Percentiles rank a stretch among this genome's conserved stretches.
Evolutionary conservation across 2,888 invertebrate genomes (phyloP).

Genomic region (Orchesellides sinensis): DNA sequence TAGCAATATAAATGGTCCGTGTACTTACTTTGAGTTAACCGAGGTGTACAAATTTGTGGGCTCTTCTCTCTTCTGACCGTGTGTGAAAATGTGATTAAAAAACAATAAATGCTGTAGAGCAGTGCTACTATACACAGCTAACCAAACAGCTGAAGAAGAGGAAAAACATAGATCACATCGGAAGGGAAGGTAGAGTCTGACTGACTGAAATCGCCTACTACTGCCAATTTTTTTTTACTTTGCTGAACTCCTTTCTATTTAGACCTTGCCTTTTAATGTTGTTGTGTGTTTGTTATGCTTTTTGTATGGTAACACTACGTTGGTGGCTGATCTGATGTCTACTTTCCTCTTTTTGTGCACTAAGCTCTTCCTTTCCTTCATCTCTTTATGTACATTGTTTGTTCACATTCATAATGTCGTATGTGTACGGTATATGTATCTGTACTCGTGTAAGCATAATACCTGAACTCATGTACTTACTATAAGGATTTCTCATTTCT

Average conservation of each 20-base stretch:
- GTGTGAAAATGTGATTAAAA: slow-evolving; percentile 31
- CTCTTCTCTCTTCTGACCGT: too few relatives aligned
- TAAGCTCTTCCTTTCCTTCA: neutral
- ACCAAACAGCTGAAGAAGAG: slow-evolving; percentile 52
- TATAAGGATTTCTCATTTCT: neutral
- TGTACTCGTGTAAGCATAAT: neutral
- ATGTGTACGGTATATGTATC: neutral
- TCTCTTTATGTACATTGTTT: neutral
- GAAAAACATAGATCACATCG: slow-evolving; percentile 58
- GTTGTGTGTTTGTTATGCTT: neutral
- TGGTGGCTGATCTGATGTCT: slow-evolving; percentile 26
- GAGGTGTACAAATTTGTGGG: too few relatives aligned
- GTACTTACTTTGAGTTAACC: neutral
- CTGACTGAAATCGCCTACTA: slow-evolving; percentile 47
- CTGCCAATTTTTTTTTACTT: slow-evolving; percentile 40
- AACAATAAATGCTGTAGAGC: slow-evolving; percentile 38
- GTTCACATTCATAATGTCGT: neutral
- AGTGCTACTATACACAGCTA: slow-evolving; percentile 15
- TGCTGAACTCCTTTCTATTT: slow-evolving; percentile 22
- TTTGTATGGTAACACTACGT: neutral
- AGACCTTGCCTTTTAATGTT: slow-evolving; percentile 39
- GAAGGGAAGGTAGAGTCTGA: slow-evolving; percentile 62
- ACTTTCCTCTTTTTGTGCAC: neutral
- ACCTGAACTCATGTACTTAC: neutral
- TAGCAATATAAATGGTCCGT: too few relatives aligned